These are phyloP conservation scores for Coluber constrictor DNA, from an alignment of 2,797 vertebrate genomes.

Conservation along the genomic window DNA sequence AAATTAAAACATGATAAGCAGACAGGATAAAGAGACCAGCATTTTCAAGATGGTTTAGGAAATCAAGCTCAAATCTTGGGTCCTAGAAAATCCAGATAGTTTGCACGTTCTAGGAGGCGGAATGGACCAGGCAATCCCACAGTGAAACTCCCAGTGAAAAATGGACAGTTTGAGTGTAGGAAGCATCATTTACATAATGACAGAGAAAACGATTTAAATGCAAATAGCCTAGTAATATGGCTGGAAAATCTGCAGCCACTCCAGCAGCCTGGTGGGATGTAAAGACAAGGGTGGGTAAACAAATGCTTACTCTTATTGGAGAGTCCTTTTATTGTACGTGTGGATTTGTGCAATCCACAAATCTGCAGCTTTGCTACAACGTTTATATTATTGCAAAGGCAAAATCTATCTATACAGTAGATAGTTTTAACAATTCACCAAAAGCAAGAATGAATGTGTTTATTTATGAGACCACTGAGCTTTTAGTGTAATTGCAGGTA, in stretches of 20 bases:
- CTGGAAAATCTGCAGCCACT: slow-evolving; percentile 55
- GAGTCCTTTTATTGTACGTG: slow-evolving; percentile 38
- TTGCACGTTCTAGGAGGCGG: not conserved
- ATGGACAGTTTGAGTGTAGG: slow-evolving; percentile 58
- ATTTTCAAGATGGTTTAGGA: not conserved
- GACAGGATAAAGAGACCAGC: not conserved
- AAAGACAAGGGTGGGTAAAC: slow-evolving; percentile 58
- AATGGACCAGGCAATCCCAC: not conserved
- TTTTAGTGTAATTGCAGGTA: slow-evolving; percentile 7
- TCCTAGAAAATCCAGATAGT: not conserved
- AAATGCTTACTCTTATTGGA: slow-evolving; percentile 52
- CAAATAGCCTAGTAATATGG: slow-evolving; percentile 61
- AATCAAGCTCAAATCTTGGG: not conserved
- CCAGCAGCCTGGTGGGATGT: slow-evolving; percentile 57
- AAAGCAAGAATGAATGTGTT: not conserved
- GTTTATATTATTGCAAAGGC: slow-evolving; percentile 10
- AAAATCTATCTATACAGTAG: not conserved
- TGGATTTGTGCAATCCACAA: slow-evolving; percentile 13
- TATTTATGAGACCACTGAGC: slow-evolving; percentile 18
- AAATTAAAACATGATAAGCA: not conserved
- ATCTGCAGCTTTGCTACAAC: slow-evolving; percentile 18
- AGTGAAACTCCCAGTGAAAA: slow-evolving; percentile 32
- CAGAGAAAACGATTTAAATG: slow-evolving; percentile 74
- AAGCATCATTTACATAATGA: slow-evolving; percentile 66
- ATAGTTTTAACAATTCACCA: slow-evolving; percentile 6